A percentile compares a stretch with the other conserved stretches of the same genome.
phyloP scores from a whole-genome alignment of 92 coral and sea anemone genomes.

The Umimayanthus kanabou region DNA sequence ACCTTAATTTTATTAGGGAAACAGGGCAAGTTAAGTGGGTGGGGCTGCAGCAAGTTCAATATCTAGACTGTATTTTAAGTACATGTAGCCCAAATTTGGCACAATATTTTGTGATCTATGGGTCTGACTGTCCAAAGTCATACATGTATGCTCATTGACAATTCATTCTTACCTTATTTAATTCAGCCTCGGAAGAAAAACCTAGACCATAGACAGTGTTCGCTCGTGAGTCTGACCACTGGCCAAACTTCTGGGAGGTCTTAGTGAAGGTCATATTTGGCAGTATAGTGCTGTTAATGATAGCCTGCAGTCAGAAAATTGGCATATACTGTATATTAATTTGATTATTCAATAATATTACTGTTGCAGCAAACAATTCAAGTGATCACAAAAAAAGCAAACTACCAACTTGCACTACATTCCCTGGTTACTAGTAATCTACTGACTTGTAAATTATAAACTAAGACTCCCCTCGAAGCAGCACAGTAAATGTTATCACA shows the following conservation, averaged over 20 bases:
- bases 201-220: conserved; percentile 95
- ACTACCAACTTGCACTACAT: background rate
- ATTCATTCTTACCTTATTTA: conserved; percentile 74
- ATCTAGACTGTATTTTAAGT: too few relatives aligned
- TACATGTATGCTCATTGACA: too few relatives aligned
- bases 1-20: too few relatives aligned
- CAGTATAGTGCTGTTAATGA: conserved; percentile 88
- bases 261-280: conserved; percentile 97
- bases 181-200: conserved; percentile 88
- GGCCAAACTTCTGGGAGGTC: conserved; percentile 99
- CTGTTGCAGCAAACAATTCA: background rate
- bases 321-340: too few relatives aligned
- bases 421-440: too few relatives aligned
- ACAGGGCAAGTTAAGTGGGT: too few relatives aligned
- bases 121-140: background rate
- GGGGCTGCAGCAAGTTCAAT: too few relatives aligned
- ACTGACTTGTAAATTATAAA: too few relatives aligned
- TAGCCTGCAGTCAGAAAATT: conserved; percentile 65
- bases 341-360: background rate
- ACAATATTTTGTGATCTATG: background rate
- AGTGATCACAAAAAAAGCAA: background rate
- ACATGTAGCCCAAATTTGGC: background rate
- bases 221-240: conserved; percentile 96
- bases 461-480: too few relatives aligned
- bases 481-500: too few relatives aligned